Percentiles rank a stretch among this genome's conserved stretches.
Evolutionary conservation across 1,140 invertebrate genomes (phyloP).

Genomic region (Saccostrea glomerata): DNA sequence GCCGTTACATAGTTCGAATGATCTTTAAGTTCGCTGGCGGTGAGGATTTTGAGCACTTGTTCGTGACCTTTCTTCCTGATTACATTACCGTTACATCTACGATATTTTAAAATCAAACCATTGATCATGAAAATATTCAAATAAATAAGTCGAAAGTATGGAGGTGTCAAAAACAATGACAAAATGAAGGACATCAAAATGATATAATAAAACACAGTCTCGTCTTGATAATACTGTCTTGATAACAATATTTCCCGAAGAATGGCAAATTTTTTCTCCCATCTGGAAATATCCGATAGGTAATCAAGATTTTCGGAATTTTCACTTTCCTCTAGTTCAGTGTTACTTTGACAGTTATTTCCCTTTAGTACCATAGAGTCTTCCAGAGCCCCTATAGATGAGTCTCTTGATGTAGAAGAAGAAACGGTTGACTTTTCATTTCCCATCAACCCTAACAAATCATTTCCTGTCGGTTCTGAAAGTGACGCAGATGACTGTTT

Average conservation of each 20-base stretch:
- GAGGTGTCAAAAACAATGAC: no score
- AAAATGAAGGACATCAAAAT: not conserved
- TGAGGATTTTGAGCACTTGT: not conserved
- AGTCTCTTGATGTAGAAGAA: not conserved
- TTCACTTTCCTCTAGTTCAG: not conserved
- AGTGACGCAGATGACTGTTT: not conserved
- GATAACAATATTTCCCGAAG: not conserved
- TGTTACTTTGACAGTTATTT: not conserved
- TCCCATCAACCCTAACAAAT: not conserved
- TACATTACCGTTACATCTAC: not conserved
- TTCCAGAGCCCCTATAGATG: not conserved
- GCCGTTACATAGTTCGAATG: not conserved
- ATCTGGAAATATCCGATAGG: not conserved
- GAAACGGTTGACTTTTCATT: not conserved
- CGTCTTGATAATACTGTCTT: not conserved
- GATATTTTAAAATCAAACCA: not conserved
- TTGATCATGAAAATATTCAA: not conserved
- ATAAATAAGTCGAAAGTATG: not conserved
- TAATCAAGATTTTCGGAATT: not conserved
- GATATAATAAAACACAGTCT: not conserved
- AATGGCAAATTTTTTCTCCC: not conserved
- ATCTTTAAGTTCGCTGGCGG: not conserved
- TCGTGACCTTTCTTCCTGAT: not conserved
- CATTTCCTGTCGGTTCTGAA: not conserved
- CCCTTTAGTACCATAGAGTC: not conserved